Conservation (phyloP, 2,888 invertebrate genomes). For the Scaptomyza flava region DNA sequence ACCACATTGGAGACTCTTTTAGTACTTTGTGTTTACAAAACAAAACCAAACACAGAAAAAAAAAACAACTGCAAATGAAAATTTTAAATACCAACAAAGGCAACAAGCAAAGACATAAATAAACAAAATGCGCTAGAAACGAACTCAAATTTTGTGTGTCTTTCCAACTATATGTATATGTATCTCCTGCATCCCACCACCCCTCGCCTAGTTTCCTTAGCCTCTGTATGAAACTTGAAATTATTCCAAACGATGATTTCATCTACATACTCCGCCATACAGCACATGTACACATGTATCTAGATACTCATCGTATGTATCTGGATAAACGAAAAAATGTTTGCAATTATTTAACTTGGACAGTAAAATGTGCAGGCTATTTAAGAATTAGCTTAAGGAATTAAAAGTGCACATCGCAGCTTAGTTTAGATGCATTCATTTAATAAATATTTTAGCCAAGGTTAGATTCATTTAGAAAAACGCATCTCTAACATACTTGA, state of each 20-base stretch:
- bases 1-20: conserved; percentile 13
- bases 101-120: conserved; percentile 55
- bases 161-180: conserved; percentile 35
- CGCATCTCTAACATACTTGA: conserved; percentile 32
- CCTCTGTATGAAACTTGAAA: conserved; percentile 61
- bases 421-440: conserved; percentile 33
- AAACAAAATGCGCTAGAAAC: conserved; percentile 63
- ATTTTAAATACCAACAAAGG: conserved; percentile 61
- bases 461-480: conserved; percentile 64
- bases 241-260: conserved; percentile 77
- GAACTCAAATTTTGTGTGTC: conserved; percentile 57
- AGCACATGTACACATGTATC: conserved; percentile 23
- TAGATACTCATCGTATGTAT: conserved; percentile 31
- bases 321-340: conserved; percentile 42
- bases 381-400: conserved; percentile 23
- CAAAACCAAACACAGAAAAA: conserved; percentile 33
- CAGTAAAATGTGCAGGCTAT: conserved; percentile 26
- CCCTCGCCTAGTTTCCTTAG: conserved; percentile 23
- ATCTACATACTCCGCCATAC: conserved; percentile 67
- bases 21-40: conserved; percentile 63
- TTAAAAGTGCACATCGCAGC: conserved; percentile 19
- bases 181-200: conserved; percentile 1
- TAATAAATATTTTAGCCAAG: conserved; percentile 44
- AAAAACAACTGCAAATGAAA: conserved; percentile 73
- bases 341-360: conserved; percentile 34